Percentiles rank a stretch among this genome's conserved stretches.
These are phyloP conservation scores for Eudorcas thomsonii DNA, from an alignment of 2,113 vertebrate genomes.

Conservation along the genomic window DNA sequence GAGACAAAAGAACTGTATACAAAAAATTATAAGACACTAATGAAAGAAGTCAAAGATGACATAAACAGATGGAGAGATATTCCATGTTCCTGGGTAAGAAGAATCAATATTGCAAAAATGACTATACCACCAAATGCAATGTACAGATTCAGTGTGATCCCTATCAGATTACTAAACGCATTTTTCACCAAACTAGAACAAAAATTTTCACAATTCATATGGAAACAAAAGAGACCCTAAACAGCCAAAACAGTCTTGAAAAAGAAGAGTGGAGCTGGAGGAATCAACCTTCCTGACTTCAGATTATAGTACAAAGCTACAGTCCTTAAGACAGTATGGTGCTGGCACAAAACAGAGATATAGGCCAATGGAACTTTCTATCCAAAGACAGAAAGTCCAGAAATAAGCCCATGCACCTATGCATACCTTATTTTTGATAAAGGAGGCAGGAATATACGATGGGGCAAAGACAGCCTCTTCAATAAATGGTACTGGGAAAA, in stretches of 20 bases:
- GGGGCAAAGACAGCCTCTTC: not conserved
- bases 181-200: not conserved
- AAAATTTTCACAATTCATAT: not conserved
- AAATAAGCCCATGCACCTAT: not conserved
- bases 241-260: not conserved
- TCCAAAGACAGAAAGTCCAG: not conserved
- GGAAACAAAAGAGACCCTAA: not conserved
- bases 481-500: not conserved
- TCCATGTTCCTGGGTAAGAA: not conserved
- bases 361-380: not conserved
- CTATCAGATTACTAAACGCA: not conserved
- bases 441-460: not conserved
- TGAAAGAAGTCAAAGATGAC: not conserved
- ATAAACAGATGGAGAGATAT: not conserved
- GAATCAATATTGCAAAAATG: not conserved
- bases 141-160: not conserved
- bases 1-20: not conserved
- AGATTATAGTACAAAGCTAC: not conserved
- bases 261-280: not conserved
- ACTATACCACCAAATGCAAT: not conserved
- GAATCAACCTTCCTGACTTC: not conserved
- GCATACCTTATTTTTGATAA: accelerated
- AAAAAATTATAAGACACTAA: not conserved
- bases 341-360: not conserved
- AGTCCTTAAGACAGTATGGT: not conserved